Conservation (phyloP, 1,140 invertebrate species). For the Drosophila parabipectinata region DNA sequence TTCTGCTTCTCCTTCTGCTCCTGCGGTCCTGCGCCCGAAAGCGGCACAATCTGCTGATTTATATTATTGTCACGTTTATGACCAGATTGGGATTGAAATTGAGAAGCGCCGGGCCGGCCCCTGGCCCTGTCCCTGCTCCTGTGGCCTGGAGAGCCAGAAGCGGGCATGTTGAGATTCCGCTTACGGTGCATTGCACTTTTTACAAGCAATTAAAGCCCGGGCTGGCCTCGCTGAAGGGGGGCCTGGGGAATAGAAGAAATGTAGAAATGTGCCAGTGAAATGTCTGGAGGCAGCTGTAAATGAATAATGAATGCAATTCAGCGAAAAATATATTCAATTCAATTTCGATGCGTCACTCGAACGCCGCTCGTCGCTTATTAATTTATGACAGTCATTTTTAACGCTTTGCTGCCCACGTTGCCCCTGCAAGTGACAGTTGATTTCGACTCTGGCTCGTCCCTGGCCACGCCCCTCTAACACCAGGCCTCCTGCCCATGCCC, state of each 20-base stretch:
- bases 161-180: constrained; percentile 7
- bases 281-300: constrained; percentile 64
- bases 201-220: constrained; percentile 60
- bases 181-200: constrained; percentile 57
- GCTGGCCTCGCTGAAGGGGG: background rate
- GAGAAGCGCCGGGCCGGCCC: background rate
- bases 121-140: no score
- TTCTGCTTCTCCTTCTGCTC: background rate
- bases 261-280: background rate
- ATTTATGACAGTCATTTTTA: constrained; percentile 81
- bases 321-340: constrained; percentile 73
- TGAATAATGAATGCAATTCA: constrained; percentile 81
- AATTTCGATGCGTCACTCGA: constrained; percentile 75
- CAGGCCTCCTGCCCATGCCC: background rate
- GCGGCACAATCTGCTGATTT: constrained; percentile 65
- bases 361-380: constrained; percentile 63
- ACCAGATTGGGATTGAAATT: constrained; percentile 68
- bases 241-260: background rate
- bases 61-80: constrained; percentile 78
- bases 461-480: constrained; percentile 4
- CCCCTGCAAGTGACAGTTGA: constrained; percentile 71
- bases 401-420: constrained; percentile 69
- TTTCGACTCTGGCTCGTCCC: constrained; percentile 48
- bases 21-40: constrained; percentile 10
- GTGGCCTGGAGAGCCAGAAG: background rate